phyloP scores from a whole-genome alignment of 2,888 invertebrate genomes.

The Drosophila maculinotata region DNA sequence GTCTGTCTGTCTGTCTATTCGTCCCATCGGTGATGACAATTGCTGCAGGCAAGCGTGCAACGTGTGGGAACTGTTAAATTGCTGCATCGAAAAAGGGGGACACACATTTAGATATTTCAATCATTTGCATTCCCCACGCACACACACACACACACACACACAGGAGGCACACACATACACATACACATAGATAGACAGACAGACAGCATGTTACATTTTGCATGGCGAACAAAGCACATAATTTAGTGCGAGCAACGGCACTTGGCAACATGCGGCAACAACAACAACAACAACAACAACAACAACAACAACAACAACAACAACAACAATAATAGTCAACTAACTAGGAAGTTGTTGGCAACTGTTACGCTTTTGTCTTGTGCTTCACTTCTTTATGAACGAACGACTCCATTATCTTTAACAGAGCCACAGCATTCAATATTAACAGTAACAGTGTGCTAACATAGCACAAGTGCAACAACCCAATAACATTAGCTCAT shows the following conservation, averaged over 20 bases:
- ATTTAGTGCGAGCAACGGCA: conserved; percentile 69
- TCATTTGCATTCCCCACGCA: conserved; percentile 63
- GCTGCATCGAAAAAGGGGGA: conserved; percentile 67
- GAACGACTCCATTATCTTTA: conserved; percentile 40
- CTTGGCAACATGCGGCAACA: conserved; percentile 56
- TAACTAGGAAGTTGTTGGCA: conserved; percentile 52
- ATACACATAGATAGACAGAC: too few species aligned
- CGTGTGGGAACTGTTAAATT: conserved; percentile 74
- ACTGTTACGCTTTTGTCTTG: conserved; percentile 49
- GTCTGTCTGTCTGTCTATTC: conserved; percentile 2
- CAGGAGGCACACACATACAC: conserved; percentile 1
- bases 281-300: conserved; percentile 28
- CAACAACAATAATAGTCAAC: conserved; percentile 29
- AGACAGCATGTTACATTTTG: conserved; percentile 33
- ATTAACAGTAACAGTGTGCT: conserved; percentile 26
- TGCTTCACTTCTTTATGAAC: conserved; percentile 43
- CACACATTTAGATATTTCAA: conserved; percentile 56
- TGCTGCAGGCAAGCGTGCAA: conserved; percentile 40
- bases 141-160: neutral
- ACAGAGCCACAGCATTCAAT: conserved; percentile 25
- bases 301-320: conserved; percentile 36
- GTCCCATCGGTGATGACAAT: conserved; percentile 22
- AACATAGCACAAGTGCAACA: conserved; percentile 65
- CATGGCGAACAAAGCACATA: conserved; percentile 52
- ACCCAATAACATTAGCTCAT: conserved; percentile 35